phyloP scores from a whole-genome alignment of 2,797 vertebrate genomes.

The Haliaeetus albicilla region DNA sequence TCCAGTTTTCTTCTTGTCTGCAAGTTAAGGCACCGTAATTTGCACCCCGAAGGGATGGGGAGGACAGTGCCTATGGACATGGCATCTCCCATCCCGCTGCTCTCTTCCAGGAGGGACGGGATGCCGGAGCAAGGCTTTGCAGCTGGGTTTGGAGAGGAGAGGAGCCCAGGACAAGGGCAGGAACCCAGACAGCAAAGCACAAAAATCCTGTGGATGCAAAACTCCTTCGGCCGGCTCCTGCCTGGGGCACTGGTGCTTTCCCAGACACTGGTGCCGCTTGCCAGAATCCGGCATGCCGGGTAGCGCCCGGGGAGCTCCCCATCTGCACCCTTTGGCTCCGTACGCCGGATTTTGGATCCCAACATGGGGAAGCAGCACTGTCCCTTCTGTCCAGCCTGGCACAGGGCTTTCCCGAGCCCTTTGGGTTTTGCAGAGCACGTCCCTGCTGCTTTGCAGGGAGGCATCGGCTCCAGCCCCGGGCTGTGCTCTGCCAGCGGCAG shows the following conservation, averaged over 20 bases:
- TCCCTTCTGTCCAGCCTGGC: background rate
- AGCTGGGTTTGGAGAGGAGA: background rate
- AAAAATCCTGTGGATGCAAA: background rate
- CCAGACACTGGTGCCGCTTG: rapidly evolving
- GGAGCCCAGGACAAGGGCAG: background rate
- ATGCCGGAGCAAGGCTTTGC: background rate
- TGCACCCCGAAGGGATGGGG: too few relatives aligned
- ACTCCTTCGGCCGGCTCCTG: background rate
- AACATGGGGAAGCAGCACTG: rapidly evolving
- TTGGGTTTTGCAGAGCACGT: rapidly evolving
- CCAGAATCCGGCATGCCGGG: background rate
- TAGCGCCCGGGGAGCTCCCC: background rate
- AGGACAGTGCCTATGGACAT: rapidly evolving
- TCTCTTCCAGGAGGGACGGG: background rate
- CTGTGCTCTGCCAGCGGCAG: background rate
- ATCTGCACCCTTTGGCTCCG: background rate
- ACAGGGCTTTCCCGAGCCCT: background rate
- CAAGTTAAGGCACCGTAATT: background rate
- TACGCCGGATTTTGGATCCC: rapidly evolving
- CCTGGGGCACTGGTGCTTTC: background rate
- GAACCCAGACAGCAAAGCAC: background rate
- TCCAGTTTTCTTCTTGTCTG: background rate
- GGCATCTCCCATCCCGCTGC: background rate
- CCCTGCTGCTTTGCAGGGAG: rapidly evolving
- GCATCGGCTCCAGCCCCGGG: rapidly evolving